A percentile compares a stretch with the other conserved stretches of the same genome.
These are phyloP conservation scores for Ivindomyrus marchei DNA, from an alignment of 2,113 vertebrate species.

Conservation along the genomic window DNA sequence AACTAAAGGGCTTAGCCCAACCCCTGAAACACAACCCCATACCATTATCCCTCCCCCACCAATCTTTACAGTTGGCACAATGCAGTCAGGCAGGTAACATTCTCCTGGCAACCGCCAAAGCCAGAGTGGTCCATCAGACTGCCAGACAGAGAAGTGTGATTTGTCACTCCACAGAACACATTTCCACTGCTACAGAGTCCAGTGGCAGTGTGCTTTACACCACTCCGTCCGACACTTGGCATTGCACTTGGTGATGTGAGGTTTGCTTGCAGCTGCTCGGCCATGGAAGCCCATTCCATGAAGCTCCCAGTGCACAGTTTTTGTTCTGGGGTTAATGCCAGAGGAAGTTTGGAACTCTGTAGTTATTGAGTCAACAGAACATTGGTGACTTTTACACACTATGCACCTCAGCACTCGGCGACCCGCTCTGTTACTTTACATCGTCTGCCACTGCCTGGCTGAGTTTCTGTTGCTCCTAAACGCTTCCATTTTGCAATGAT, in stretches of 20 bases:
- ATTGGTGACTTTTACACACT: background rate
- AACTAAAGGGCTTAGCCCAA: background rate
- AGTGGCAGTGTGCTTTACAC: background rate
- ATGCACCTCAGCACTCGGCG: background rate
- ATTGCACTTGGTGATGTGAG: background rate
- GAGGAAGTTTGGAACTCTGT: background rate
- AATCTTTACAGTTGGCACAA: background rate
- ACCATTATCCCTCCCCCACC: background rate
- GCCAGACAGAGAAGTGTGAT: background rate
- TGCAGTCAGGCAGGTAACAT: background rate
- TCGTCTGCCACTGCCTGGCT: background rate
- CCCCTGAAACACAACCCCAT: background rate
- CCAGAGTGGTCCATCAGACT: background rate
- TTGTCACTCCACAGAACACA: background rate
- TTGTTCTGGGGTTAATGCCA: background rate
- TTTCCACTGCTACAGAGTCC: background rate
- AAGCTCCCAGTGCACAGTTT: background rate
- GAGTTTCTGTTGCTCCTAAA: background rate
- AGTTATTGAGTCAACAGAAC: background rate
- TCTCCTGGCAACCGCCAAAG: background rate
- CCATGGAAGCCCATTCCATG: background rate
- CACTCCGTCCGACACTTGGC: background rate
- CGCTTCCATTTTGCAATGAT: background rate
- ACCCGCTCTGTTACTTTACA: background rate
- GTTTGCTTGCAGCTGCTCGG: background rate